These are phyloP conservation scores for Ligdia adustata DNA, from an alignment of 2,888 invertebrate species.

Conservation along the genomic window DNA sequence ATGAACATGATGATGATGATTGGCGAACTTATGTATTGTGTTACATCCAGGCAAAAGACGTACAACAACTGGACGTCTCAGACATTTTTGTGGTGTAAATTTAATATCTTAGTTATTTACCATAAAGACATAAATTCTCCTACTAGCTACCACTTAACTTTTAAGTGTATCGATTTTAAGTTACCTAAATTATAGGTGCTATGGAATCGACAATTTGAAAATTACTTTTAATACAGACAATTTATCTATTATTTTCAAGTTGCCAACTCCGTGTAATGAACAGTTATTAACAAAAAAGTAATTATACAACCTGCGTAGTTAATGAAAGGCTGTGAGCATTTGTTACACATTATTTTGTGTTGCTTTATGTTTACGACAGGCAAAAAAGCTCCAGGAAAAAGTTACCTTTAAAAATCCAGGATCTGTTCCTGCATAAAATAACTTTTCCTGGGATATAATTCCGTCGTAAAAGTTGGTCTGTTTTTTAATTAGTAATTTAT, in stretches of 20 bases:
- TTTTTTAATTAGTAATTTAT: constrained; percentile 17
- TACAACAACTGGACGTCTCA: too few species aligned
- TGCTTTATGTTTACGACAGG: constrained; percentile 13
- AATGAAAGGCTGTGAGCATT: constrained; percentile 18
- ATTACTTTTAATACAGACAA: constrained; percentile 42
- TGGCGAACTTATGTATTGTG: too few species aligned
- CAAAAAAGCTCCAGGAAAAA: constrained; percentile 8
- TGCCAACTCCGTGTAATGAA: constrained; percentile 44
- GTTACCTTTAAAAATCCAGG: constrained; percentile 9
- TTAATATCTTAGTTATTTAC: too few species aligned
- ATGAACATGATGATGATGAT: too few species aligned
- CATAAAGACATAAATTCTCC: too few species aligned
- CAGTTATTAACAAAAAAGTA: constrained; percentile 45
- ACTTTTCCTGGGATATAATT: constrained; percentile 12
- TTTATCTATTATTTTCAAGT: constrained; percentile 43
- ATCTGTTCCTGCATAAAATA: constrained; percentile 6
- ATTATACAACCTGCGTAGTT: constrained; percentile 35
- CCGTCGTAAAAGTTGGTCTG: constrained; percentile 14
- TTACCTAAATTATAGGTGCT: constrained; percentile 8
- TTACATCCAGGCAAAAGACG: too few species aligned
- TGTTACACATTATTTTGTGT: constrained; percentile 21
- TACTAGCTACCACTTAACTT: too few species aligned
- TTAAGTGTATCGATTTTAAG: constrained; percentile 8
- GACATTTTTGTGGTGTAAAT: too few species aligned
- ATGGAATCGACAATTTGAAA: constrained; percentile 14